Evolutionary conservation across 2,888 invertebrate genomes (phyloP).

Genomic region (Neoaliturus tenellus): DNA sequence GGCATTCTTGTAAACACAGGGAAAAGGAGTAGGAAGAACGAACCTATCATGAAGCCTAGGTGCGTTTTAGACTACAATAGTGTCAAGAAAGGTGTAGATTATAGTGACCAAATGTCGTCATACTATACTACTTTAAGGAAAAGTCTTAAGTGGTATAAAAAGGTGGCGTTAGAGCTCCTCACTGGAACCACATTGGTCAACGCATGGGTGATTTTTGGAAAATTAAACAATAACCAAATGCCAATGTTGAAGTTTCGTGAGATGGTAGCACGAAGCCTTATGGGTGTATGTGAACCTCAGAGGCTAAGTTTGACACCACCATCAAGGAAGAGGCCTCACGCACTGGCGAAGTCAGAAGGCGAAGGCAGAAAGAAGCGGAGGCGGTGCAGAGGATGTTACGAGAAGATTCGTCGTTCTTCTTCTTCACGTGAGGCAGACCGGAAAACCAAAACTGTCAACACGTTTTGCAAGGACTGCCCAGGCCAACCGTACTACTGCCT

Average conservation of each 20-base stretch:
- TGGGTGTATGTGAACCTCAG: slow-evolving; percentile 5
- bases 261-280: not conserved
- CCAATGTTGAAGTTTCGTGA: slow-evolving; percentile 2
- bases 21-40: slow-evolving; percentile 1
- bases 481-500: too few species aligned
- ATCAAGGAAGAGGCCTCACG: slow-evolving; percentile 3
- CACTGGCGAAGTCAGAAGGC: not conserved
- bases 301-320: not conserved
- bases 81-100: slow-evolving; percentile 45
- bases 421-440: too few species aligned
- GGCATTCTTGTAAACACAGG: not conserved
- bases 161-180: not conserved
- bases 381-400: too few species aligned
- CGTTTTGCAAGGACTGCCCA: too few species aligned
- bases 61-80: slow-evolving; percentile 9
- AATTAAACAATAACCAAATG: not conserved
- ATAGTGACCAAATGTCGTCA: slow-evolving; percentile 43
- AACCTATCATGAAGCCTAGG: slow-evolving; percentile 15
- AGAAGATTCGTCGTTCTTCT: too few species aligned
- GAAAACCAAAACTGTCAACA: too few species aligned
- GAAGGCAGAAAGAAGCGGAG: too few species aligned
- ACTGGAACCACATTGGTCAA: not conserved
- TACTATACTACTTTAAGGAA: not conserved
- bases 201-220: not conserved
- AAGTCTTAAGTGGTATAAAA: slow-evolving; percentile 54